Conservation (phyloP, 1,140 invertebrate genomes). For the Atta cephalotes region DNA sequence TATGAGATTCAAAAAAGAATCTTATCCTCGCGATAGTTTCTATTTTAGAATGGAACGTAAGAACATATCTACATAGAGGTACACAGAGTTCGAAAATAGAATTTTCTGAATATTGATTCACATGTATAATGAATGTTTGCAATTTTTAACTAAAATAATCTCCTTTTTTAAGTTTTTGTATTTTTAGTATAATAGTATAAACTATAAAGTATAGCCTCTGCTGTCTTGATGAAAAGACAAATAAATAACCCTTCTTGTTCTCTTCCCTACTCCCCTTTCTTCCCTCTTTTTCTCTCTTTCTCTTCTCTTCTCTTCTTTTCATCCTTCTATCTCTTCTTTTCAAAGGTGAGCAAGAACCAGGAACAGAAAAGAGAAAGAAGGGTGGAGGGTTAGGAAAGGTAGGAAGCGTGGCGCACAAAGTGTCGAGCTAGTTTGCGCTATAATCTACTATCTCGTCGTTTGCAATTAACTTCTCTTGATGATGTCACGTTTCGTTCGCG, state of each 20-base stretch:
- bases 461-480: constrained; percentile 83
- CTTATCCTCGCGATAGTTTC: constrained; percentile 20
- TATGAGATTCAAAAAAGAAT: constrained; percentile 11
- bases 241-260: constrained; percentile 47
- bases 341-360: constrained; percentile 17
- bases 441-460: constrained; percentile 82
- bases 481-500: constrained; percentile 79
- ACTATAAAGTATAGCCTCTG: too few relatives aligned
- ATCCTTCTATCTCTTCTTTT: not conserved
- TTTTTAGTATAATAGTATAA: constrained; percentile 13
- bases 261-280: not conserved
- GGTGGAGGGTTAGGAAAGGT: constrained; percentile 42
- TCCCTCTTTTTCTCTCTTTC: not conserved
- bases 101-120: not conserved
- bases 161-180: not conserved
- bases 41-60: constrained; percentile 1
- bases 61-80: not conserved
- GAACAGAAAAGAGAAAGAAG: constrained; percentile 36
- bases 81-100: not conserved
- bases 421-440: constrained; percentile 80
- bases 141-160: constrained; percentile 43
- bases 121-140: not conserved
- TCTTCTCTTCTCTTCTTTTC: not conserved
- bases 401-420: constrained; percentile 72
- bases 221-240: constrained; percentile 27